Evolutionary conservation across 2,888 invertebrate genomes (phyloP), one percentile per base, ranked within the genome.

Genomic region (Macrophya alboannulata): DNA sequence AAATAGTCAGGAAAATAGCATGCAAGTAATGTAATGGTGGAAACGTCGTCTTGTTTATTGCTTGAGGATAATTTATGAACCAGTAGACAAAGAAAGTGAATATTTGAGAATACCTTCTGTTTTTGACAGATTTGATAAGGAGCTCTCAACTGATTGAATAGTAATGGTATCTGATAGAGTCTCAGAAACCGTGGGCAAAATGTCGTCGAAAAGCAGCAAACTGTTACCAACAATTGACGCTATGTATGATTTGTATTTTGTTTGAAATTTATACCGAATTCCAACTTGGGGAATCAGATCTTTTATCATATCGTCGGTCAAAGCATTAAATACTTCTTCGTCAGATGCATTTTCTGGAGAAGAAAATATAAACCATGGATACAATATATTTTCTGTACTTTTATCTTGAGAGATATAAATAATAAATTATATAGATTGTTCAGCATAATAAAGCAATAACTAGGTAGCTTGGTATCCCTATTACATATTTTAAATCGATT

Each of bases 231-330:
- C 9, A 12, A 68, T 68, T 4, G 68, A 68, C 4, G 68, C 68
- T 15, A 31, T 25, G 4, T 37, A 68, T 1, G 37, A 25, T 68
- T 68, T 68, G 9, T 68, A 68, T 15, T 68, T 25, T 1, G 17
- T 68, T 4, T 5, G 4, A 5, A 68, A 68, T 68, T 37, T 68
- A 21, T 68, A 68, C 0, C 68, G 68, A 21, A 68, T 25, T 15
- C 68, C 68, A 12, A 68, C 68, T 68, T 68, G 68, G 0, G 68
- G 68, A 15, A 68, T 68, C 4, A 68, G 15, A 68, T 68, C 68
- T 21, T 37, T 25, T 0, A 68, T 37, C 68, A 68, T 68, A 9
- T 25, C 25, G 9, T 68, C 68, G 3, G 4, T 37, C 37, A 62
- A 12, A 12, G 25, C 68, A 17, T 68, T 68, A 0, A 68, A 31